phyloP scores from a whole-genome alignment of 2,797 vertebrate species.

The Acomys russatus region DNA sequence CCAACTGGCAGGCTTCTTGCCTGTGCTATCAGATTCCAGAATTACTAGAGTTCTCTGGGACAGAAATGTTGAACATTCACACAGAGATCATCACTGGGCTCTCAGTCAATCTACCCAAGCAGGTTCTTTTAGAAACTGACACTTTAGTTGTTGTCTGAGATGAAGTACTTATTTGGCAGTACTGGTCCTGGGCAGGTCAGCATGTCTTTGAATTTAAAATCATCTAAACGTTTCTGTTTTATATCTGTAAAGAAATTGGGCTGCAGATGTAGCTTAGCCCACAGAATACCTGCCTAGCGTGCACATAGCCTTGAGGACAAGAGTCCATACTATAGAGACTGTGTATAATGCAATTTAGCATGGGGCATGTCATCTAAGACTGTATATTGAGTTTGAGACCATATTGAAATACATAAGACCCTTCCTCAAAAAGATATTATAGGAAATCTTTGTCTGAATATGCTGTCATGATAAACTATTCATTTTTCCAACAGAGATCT shows the following conservation, averaged over 20 bases:
- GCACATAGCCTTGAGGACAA: background rate
- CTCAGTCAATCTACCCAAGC: background rate
- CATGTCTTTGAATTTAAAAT: background rate
- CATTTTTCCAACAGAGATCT: background rate
- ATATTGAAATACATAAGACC: background rate
- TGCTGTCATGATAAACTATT: background rate
- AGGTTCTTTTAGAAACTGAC: slow-evolving; percentile 1
- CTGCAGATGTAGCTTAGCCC: background rate
- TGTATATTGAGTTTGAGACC: background rate
- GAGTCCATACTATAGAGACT: background rate
- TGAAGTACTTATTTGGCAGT: background rate
- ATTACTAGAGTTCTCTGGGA: background rate
- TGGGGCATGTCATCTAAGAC: background rate
- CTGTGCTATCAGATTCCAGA: background rate
- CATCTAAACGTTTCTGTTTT: background rate
- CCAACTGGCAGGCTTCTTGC: background rate
- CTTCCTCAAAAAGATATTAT: background rate
- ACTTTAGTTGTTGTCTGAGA: background rate
- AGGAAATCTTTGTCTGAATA: background rate
- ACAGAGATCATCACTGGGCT: background rate
- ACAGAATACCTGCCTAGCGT: background rate
- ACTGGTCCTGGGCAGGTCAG: background rate
- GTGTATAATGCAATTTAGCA: background rate
- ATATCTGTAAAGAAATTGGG: background rate
- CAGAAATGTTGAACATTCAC: background rate